Conservation (phyloP, 1,140 invertebrate genomes). For the Choristoneura fumiferana region DNA sequence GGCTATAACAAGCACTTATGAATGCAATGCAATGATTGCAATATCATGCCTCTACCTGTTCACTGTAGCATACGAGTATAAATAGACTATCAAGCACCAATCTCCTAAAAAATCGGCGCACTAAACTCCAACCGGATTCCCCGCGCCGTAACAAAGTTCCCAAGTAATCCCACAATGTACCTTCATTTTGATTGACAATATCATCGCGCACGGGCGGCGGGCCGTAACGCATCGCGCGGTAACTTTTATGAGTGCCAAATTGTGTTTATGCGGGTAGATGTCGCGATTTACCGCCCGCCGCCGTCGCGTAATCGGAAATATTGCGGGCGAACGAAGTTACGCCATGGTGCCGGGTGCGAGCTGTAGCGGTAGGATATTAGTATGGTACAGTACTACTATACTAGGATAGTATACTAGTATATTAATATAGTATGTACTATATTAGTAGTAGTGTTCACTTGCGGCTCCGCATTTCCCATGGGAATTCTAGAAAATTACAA, state of each 20-base stretch:
- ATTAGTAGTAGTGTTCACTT: no score
- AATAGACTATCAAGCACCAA: no score
- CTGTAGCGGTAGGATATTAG: no score
- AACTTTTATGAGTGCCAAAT: constrained; percentile 74
- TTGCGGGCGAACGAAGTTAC: constrained; percentile 60
- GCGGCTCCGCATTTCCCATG: no score
- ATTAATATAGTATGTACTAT: no score
- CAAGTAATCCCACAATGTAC: constrained; percentile 17
- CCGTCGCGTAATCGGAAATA: constrained; percentile 61
- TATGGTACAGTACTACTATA: no score
- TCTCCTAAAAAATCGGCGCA: neutral
- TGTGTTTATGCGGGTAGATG: constrained; percentile 66
- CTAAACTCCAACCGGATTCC: constrained; percentile 4
- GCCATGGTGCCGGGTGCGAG: constrained; percentile 22
- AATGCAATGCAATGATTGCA: no score
- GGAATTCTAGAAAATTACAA: no score
- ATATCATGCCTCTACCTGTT: no score
- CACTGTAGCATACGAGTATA: no score
- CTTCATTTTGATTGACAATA: constrained; percentile 14
- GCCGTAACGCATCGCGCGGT: constrained; percentile 44
- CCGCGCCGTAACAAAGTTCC: constrained; percentile 4
- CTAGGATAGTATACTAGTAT: no score
- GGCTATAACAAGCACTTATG: no score
- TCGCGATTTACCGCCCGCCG: constrained; percentile 58
- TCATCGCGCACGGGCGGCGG: neutral